Evolutionary conservation across 2,113 vertebrate species (phyloP).

Genomic region (Garra rufa): DNA sequence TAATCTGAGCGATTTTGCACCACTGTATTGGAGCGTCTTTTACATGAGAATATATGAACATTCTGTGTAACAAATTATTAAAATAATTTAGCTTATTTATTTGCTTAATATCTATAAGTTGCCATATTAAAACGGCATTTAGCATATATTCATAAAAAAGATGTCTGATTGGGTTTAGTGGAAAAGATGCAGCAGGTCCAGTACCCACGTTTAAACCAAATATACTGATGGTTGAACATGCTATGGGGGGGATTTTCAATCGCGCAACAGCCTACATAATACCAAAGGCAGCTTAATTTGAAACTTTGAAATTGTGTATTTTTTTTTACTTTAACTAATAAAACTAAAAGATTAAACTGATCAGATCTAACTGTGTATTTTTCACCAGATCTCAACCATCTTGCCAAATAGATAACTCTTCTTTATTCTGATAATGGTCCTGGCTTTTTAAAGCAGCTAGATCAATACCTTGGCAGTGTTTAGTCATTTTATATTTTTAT

Average conservation of each 20-base stretch:
- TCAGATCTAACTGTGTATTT: neutral
- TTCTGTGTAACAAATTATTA: neutral
- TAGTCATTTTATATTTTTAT: neutral
- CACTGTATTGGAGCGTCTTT: neutral
- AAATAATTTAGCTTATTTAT: neutral
- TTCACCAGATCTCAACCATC: neutral
- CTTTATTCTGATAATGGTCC: neutral
- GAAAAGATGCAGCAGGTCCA: too few relatives aligned
- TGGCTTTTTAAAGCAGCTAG: neutral
- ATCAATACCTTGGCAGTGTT: neutral
- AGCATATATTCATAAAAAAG: too few relatives aligned
- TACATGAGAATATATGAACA: neutral
- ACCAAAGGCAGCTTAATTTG: neutral
- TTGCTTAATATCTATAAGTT: neutral
- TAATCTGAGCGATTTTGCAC: too few relatives aligned
- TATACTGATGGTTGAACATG: neutral
- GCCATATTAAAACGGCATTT: neutral
- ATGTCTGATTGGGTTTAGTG: too few relatives aligned
- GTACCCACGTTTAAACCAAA: neutral
- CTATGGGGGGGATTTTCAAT: neutral
- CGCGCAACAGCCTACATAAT: neutral
- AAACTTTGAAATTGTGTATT: neutral
- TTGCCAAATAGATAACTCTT: neutral
- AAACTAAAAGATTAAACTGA: too few relatives aligned
- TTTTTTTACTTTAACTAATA: neutral